Percentiles rank a stretch among this genome's conserved stretches.
These are phyloP conservation scores for Protophormia terraenovae DNA, from an alignment of 2,888 invertebrate genomes.

Conservation along the genomic window DNA sequence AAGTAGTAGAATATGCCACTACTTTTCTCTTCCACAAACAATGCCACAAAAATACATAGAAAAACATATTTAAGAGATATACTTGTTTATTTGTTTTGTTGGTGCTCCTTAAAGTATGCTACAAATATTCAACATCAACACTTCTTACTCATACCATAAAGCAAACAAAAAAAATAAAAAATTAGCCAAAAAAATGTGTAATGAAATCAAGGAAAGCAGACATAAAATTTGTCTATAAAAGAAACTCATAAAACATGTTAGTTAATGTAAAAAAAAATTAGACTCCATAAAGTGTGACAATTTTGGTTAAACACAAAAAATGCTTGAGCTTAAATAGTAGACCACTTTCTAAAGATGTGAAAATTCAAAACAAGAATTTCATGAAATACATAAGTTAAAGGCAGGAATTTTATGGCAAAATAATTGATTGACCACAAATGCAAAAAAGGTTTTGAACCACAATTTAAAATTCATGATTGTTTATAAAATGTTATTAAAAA, in stretches of 20 bases:
- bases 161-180: background rate
- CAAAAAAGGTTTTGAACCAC: background rate
- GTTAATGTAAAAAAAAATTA: background rate
- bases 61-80: conserved; percentile 32
- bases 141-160: conserved; percentile 9
- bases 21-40: background rate
- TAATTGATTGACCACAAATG: conserved; percentile 17
- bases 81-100: conserved; percentile 48
- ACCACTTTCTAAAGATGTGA: background rate
- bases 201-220: conserved; percentile 34
- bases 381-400: background rate
- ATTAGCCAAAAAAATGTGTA: background rate
- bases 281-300: conserved; percentile 65
- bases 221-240: conserved; percentile 22
- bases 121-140: conserved; percentile 53
- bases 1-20: background rate
- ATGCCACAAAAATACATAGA: background rate
- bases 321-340: background rate
- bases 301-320: conserved; percentile 56
- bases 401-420: background rate
- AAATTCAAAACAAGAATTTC: background rate
- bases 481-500: background rate
- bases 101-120: conserved; percentile 57
- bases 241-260: conserved; percentile 17
- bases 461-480: conserved; percentile 20